A percentile compares a stretch with the other conserved stretches of the same genome.
Evolutionary conservation across 2,797 vertebrate species (phyloP).

Genomic region (Eupleurogrammus muticus): DNA sequence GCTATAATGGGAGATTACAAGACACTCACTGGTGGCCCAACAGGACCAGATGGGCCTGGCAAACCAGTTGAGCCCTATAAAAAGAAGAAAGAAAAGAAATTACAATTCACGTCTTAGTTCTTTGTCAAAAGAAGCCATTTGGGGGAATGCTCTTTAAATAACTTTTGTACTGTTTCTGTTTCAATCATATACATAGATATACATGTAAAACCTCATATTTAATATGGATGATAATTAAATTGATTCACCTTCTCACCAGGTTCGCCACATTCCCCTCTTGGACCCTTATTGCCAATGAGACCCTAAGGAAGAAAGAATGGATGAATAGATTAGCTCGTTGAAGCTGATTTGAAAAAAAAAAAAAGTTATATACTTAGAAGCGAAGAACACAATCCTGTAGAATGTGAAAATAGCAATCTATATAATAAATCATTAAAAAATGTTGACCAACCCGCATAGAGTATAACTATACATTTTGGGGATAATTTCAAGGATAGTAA

Average conservation of each 20-base stretch:
- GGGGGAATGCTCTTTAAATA: background rate
- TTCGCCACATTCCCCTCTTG: conserved; percentile 82
- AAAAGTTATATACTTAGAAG: background rate
- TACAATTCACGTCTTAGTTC: background rate
- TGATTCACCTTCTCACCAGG: conserved; percentile 86
- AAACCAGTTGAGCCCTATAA: conserved; percentile 85
- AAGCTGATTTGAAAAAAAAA: background rate
- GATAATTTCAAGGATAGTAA: conserved; percentile 21
- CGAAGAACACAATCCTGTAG: no score
- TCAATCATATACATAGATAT: background rate
- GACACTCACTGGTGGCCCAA: conserved; percentile 77
- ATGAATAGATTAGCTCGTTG: background rate
- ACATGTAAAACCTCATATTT: background rate
- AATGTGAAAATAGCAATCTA: background rate
- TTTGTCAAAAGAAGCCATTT: background rate
- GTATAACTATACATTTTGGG: background rate
- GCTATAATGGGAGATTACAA: background rate
- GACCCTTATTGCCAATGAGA: conserved; percentile 82
- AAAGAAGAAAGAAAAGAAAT: conserved; percentile 23
- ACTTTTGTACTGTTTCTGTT: background rate
- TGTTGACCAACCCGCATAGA: background rate
- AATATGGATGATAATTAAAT: background rate
- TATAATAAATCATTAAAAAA: background rate
- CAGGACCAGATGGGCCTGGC: conserved; percentile 78
- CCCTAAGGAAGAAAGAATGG: conserved; percentile 80